Evolutionary conservation across 2,113 vertebrate genomes (phyloP), one percentile per base, ranked within the genome.

Genomic region (Sapayoa aenigma): DNA sequence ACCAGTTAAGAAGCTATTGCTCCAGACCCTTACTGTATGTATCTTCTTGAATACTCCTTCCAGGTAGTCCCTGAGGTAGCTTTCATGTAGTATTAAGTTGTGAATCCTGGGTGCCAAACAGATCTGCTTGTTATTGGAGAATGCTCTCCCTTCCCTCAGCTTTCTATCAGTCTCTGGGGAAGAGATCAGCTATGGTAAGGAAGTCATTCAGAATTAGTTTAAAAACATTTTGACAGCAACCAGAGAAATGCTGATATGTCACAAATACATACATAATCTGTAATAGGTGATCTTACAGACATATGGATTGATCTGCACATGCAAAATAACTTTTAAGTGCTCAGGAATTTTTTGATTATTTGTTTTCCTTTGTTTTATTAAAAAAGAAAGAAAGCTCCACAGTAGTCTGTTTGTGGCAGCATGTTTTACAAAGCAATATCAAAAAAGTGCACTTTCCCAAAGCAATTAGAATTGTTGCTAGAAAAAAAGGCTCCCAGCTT

Each of bases 291-390:
- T 35, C 30, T 17, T 68, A 27, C 33, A 79, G 44, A 24, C 68
- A 65, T 5, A 47, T 33, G 31, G 24, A 31, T 44, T 53, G 18
- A 62, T 63, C 27, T 88, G 27, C 47, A 83, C 7, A 60, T 18
- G 9, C 16, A 88, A 90, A 86, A 39, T 35, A 55, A 24, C 9
- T 31, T 35, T 22, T 28, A 66, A 59, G 16, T 27, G 9, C 8
- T 23, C 15, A 15, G 53, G 6, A 8, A 3, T 0, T 2, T 21
- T 44, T 33, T 15, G n/a, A n/a, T 46, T 62, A 4, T 20, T 76
- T 63, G 22, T 10, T 84, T 69, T 65, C 9, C 7, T 60, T 53
- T 25, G 8, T 5, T 31, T 53, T 47, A 23, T 24, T 8, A 14
- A 16, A 41, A 17, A 23, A n/a, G 28, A 12, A 47, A 15, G 9